Base-by-base conservation (phyloP, 1,140 invertebrate species). In the Heterodera schachtii region DNA sequence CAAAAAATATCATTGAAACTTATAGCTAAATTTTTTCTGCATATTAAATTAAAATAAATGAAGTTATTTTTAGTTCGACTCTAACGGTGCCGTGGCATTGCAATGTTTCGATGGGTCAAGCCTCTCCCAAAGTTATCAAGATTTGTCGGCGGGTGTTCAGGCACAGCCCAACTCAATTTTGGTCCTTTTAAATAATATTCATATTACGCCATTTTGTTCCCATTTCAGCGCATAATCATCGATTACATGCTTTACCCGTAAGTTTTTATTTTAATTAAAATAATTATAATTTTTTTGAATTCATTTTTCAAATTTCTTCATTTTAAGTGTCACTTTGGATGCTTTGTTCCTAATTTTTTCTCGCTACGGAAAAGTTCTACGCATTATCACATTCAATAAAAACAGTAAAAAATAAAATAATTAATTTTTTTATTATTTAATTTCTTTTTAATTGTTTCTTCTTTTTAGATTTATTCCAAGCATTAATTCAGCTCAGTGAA, bases 381-480 rank as follows among this genome's bases (percentile, higher is more conserved):
- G 98, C 92, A 98, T 99, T 87, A 97, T 99, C 89, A 99, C 97
- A 84, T 99, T 99, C 92, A 98, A 95, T 86, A 99, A 99, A 93
- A 98, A 98, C 91, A 96, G 95, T 96, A 93, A 95, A 95, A 78
- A 75, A 60, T 46, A 2, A 47, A 9, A 64, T 44, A 21, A 47
- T 49, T n/a, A n/a, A 82, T 21, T 43, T 52, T 57, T 49, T 57
- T 76, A 73, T 80, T 64, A 66, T 73, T 79, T 73, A 49, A 49
- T 6, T 49, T 49, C 4, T 6, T 49, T 6, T 6, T 6, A 6
- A 49, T 6, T 49, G 4, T 49, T 49, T 49, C 47, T 4, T 49
- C 4, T 6, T 6, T 94, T 94, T 83, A 97, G 95, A 95, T 92
- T 96, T 95, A 92, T 98, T 98, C 93, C 97, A 99, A 94, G 97